phyloP scores from a whole-genome alignment of 2,888 invertebrate species.

The Lasioglossum villosulum region DNA sequence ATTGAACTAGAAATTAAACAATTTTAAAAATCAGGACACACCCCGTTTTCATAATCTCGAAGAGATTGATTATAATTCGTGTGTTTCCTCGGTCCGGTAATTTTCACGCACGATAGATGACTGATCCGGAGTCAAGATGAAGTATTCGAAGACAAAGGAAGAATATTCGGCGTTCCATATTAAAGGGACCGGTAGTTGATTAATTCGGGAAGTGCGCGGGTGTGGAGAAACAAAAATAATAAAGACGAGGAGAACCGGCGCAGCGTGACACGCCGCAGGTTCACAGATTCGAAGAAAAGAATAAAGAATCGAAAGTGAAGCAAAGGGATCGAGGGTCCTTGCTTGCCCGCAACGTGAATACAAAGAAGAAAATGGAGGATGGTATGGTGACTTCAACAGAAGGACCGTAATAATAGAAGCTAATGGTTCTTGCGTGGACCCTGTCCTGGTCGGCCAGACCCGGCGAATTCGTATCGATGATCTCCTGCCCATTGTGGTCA shows the following conservation, averaged over 20 bases:
- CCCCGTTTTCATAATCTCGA: no score
- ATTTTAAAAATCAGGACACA: no score
- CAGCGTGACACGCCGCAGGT: not conserved
- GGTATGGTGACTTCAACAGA: slow-evolving; percentile 26
- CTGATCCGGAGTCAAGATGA: not conserved
- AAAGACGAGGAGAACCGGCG: not conserved
- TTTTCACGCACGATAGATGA: not conserved
- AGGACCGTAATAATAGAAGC: slow-evolving; percentile 21
- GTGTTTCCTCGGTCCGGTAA: not conserved
- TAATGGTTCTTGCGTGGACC: slow-evolving; percentile 28
- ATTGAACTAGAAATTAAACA: no score
- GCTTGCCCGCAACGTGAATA: not conserved
- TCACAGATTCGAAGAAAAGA: slow-evolving; percentile 13
- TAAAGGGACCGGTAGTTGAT: not conserved
- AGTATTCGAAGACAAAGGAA: not conserved
- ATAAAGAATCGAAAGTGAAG: not conserved
- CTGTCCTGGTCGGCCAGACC: not conserved
- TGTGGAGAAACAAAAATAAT: slow-evolving; percentile 1
- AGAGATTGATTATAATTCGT: not conserved
- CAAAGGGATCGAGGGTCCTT: not conserved
- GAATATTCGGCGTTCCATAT: not conserved
- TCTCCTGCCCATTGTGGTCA: not conserved
- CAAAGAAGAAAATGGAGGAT: not conserved
- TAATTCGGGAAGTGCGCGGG: not conserved
- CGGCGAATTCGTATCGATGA: slow-evolving; percentile 19